Evolutionary conservation across 2,797 vertebrate species (phyloP).

Genomic region (Pelochelys cantorii): DNA sequence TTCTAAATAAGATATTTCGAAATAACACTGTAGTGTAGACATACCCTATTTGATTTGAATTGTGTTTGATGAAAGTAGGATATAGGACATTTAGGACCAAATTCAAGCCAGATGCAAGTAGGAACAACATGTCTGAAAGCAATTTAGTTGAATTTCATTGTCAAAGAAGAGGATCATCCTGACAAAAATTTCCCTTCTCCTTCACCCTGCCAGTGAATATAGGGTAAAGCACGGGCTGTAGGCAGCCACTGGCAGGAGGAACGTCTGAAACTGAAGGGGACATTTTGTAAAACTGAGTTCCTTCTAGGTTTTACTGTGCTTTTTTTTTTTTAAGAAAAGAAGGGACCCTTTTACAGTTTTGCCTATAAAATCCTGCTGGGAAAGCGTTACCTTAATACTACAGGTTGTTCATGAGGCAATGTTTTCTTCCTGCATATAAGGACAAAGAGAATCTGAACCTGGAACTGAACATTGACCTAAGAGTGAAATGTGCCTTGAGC

Average conservation of each 20-base stretch:
- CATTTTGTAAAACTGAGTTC: neutral
- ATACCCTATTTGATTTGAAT: conserved; percentile 36
- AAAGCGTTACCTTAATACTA: neutral
- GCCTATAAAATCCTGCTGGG: neutral
- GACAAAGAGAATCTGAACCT: neutral
- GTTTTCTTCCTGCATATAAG: neutral
- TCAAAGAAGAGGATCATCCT: neutral
- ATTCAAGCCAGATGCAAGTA: neutral
- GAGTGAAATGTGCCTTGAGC: neutral
- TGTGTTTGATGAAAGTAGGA: neutral
- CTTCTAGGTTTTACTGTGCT: neutral
- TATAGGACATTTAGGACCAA: neutral
- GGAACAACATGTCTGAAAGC: neutral
- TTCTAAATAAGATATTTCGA: too few species aligned
- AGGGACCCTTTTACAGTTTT: neutral
- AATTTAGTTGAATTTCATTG: neutral
- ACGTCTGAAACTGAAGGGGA: fast-evolving
- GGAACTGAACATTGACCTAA: neutral
- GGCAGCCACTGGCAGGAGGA: fast-evolving
- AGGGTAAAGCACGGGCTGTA: fast-evolving
- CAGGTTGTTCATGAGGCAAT: neutral
- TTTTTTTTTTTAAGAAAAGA: neutral
- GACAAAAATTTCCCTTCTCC: neutral
- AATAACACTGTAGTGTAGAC: too few species aligned
- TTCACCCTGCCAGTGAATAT: neutral